Percentiles rank a stretch among this genome's conserved stretches.
These are phyloP conservation scores for Rissa tridactyla DNA, from an alignment of 2,113 vertebrate species.

Conservation along the genomic window DNA sequence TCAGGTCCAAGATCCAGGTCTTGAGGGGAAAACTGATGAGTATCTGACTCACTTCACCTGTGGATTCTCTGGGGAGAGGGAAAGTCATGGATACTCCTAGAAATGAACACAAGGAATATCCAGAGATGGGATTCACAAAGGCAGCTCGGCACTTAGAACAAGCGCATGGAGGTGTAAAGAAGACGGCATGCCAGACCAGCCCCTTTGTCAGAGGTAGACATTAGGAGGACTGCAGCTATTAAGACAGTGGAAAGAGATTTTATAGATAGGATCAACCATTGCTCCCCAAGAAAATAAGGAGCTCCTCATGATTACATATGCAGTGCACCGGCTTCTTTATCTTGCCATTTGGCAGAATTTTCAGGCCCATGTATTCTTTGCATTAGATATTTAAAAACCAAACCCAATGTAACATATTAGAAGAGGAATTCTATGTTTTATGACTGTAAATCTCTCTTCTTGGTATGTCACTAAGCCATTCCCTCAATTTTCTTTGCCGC, in stretches of 20 bases:
- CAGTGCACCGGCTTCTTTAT: conserved; percentile 23
- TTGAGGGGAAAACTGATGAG: conserved; percentile 71
- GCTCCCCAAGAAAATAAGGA: background rate
- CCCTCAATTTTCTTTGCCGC: background rate
- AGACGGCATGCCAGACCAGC: background rate
- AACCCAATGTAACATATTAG: background rate
- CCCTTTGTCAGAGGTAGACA: background rate
- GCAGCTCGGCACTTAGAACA: background rate
- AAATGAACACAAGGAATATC: background rate
- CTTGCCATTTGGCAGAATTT: conserved; percentile 18
- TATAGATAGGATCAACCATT: background rate
- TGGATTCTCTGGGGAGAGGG: background rate
- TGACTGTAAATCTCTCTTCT: background rate
- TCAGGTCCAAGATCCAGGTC: conserved; percentile 79
- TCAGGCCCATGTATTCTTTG: background rate
- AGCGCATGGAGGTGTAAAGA: background rate
- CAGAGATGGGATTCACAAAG: background rate
- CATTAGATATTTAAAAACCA: background rate
- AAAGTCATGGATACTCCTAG: background rate
- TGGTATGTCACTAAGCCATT: background rate
- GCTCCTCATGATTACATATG: background rate
- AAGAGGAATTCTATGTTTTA: background rate
- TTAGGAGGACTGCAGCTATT: background rate
- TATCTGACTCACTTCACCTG: background rate
- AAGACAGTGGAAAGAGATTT: background rate